Base-by-base conservation (phyloP, 2,113 vertebrate species). In the Cettia cetti region DNA sequence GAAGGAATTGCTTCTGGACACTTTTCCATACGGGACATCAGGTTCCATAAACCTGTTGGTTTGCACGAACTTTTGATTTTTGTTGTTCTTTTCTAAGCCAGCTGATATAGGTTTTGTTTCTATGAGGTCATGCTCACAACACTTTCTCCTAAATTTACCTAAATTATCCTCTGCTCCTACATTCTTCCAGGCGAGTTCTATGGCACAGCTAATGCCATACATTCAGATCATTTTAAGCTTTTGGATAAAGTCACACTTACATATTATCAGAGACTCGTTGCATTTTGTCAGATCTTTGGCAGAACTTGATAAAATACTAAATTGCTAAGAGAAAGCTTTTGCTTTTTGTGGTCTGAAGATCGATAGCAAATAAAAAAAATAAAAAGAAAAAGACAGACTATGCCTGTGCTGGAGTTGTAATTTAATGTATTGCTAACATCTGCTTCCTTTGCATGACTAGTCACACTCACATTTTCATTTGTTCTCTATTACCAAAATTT, bases 261-360 rank as follows among this genome's bases (percentile, higher is more conserved):
- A 53, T 83, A 6, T 78, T 88, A 83, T 40, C 45, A 80, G 86
- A 81, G 45, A 72, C 79, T 82, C 40, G 45, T 64, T 74, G 68
- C 7, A 49, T 79, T 86, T 80, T 88, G 64, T 71, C 64, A 83
- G 35, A 20, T 86, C 57, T 92, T 65, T 92, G 66, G 78, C 31
- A 82, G 64, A 90, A 82, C 30, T 61, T 94, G 40, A 89, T 93
- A 91, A 93, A 77, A 60, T 53, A 53, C 37, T 54, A 88, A 88
- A 89, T 86, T 89, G 76, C 75, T 52, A 12, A 1, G 3, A 91
- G 63, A 94, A 85, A 82, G 18, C 16, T 94, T 82, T 89, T 90
- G 40, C 52, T 90, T 88, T 80, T 75, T 50, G 26, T 74, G 45
- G 52, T 77, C 72, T 91, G 71, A 92, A 94, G 66, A 81, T 90